These are phyloP conservation scores for Amphipoea lucens DNA, from an alignment of 2,888 invertebrate species.

Conservation along the genomic window DNA sequence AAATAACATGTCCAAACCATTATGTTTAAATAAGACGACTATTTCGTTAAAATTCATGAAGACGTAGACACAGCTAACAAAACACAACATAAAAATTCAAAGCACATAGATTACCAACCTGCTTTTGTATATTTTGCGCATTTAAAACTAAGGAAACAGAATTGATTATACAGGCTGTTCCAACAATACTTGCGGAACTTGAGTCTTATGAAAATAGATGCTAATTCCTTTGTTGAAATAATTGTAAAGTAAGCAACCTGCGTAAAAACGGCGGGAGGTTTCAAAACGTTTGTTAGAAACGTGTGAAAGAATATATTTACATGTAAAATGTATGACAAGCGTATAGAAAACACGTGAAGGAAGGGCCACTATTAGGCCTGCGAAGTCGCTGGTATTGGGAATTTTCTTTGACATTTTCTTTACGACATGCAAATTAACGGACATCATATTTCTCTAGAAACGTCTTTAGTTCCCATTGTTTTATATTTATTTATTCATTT, in stretches of 20 bases:
- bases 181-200: slow-evolving; percentile 43
- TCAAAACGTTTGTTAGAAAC: slow-evolving; percentile 47
- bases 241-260: slow-evolving; percentile 60
- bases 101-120: slow-evolving; percentile 28
- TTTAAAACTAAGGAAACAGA: slow-evolving; percentile 31
- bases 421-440: not conserved
- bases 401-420: slow-evolving; percentile 10
- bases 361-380: not conserved
- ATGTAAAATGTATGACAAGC: slow-evolving; percentile 23
- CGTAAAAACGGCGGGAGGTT: slow-evolving; percentile 45
- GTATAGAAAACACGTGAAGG: not conserved
- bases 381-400: not conserved
- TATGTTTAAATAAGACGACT: not conserved
- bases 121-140: slow-evolving; percentile 41
- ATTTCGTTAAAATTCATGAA: slow-evolving; percentile 16
- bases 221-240: slow-evolving; percentile 55
- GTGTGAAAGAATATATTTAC: slow-evolving; percentile 62
- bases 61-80: not conserved
- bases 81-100: slow-evolving; percentile 30
- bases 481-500: no score
- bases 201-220: slow-evolving; percentile 40
- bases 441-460: not conserved
- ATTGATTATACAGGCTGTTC: slow-evolving; percentile 29
- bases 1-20: not conserved
- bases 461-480: not conserved